Evolutionary conservation across 2,888 invertebrate genomes (phyloP), one percentile per base, ranked within the genome.

Genomic region (Spodoptera exigua): DNA sequence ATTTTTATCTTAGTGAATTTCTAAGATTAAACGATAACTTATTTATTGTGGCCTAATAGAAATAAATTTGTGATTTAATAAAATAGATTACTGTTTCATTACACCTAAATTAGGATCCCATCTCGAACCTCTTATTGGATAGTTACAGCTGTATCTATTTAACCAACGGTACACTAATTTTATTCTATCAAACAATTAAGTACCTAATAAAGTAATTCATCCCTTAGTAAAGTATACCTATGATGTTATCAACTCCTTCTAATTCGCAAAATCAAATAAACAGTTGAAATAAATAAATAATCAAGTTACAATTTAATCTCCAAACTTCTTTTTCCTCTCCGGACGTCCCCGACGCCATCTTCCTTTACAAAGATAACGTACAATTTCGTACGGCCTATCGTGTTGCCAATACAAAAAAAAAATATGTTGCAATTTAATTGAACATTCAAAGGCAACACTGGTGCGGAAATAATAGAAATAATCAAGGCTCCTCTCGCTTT

Each of bases 381-480:
- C 61, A 43, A 59, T 51, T 54, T 45, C 17, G 36, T 54, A 53
- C 21, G 34, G 64, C 49, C 70, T 51, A 61, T 75, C 43, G 41
- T 40, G 49, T 63, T 46, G 66, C 70, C 60, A 52, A 70, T 69
- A 59, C 59, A 66, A 27, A 73, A 73, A 76, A n/a, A 59, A 75
- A 75, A 75, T 70, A 73, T 76, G 74, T 59, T 73, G 61, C 61
- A 55, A 64, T 75, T 64, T 76, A 75, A 75, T 76, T 76, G 76
- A 76, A 68, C 65, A 61, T 55, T 70, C 61, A 53, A 57, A 53
- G 63, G 66, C 60, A 66, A 62, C 61, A 51, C 63, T 61, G 65
- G 57, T 72, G 64, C 72, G 80, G 77, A 80, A 88, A 88, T 89
- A 87, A 89, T 84, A 87, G 86, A 89, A 88, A 88, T 88, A 86